phyloP scores from a whole-genome alignment of 2,888 invertebrate genomes.

The Cremastobaeus sp. region DNA sequence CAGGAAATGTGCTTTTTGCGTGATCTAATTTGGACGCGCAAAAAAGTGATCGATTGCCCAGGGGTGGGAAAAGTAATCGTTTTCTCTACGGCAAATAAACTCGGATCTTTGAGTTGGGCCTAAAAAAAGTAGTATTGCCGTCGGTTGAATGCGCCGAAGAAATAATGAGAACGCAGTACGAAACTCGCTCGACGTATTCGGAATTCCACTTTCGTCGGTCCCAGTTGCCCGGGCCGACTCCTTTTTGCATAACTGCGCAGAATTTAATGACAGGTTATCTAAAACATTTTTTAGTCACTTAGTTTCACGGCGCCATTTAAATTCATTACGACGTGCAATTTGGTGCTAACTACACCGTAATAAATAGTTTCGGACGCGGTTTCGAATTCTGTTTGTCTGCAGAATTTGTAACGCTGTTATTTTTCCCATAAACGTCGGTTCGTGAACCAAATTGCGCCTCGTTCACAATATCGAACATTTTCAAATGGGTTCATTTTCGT shows the following conservation, averaged over 20 bases:
- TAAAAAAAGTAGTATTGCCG: neutral
- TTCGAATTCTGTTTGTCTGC: slow-evolving; percentile 5
- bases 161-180: slow-evolving; percentile 27
- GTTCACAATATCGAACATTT: too few species aligned
- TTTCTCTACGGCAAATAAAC: too few species aligned
- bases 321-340: slow-evolving; percentile 31
- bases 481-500: too few species aligned
- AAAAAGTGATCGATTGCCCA: too few species aligned
- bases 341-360: slow-evolving; percentile 27
- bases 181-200: slow-evolving; percentile 8
- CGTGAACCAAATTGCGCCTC: too few species aligned
- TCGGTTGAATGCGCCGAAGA: slow-evolving; percentile 9
- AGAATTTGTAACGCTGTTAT: slow-evolving; percentile 9
- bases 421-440: neutral
- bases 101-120: neutral
- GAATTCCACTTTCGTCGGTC: slow-evolving; percentile 26
- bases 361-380: slow-evolving; percentile 21
- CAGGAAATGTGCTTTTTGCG: too few species aligned
- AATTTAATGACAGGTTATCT: slow-evolving; percentile 29
- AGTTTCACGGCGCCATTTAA: slow-evolving; percentile 22
- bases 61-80: too few species aligned
- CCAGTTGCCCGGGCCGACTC: slow-evolving; percentile 12
- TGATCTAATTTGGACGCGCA: too few species aligned
- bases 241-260: slow-evolving; percentile 32
- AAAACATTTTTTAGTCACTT: slow-evolving; percentile 16